Conservation (phyloP, 2,797 vertebrate genomes). For the Pantherophis vulpinus region DNA sequence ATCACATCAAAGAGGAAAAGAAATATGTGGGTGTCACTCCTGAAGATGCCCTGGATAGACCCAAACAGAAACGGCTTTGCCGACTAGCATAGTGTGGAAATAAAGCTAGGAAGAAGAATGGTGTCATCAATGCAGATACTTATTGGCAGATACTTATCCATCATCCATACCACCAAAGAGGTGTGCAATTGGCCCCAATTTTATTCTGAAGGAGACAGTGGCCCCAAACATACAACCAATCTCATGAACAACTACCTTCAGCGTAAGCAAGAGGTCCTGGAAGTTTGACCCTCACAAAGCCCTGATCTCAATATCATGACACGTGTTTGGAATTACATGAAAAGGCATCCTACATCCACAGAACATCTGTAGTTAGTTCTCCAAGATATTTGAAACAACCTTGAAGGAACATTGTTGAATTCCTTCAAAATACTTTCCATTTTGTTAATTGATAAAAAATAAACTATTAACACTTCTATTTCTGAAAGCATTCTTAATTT, state of each 20-base stretch:
- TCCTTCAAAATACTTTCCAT: neutral
- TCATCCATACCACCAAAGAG: neutral
- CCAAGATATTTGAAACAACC: neutral
- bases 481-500: too few species aligned
- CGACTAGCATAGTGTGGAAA: neutral
- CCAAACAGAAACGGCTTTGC: neutral
- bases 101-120: neutral
- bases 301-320: neutral
- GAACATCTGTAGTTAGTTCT: neutral
- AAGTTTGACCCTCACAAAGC: neutral
- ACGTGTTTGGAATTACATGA: neutral
- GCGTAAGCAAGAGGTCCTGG: neutral
- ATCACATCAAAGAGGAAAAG: neutral
- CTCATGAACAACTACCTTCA: neutral
- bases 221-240: neutral
- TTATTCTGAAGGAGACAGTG: neutral
- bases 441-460: neutral
- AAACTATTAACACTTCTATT: neutral
- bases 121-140: neutral
- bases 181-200: neutral
- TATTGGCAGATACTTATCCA: neutral
- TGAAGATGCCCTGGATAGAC: neutral
- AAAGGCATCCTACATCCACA: neutral
- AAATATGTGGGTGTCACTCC: neutral
- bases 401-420: neutral